Base-by-base conservation (phyloP, 2,888 invertebrate genomes). In the Amiota mariae region DNA sequence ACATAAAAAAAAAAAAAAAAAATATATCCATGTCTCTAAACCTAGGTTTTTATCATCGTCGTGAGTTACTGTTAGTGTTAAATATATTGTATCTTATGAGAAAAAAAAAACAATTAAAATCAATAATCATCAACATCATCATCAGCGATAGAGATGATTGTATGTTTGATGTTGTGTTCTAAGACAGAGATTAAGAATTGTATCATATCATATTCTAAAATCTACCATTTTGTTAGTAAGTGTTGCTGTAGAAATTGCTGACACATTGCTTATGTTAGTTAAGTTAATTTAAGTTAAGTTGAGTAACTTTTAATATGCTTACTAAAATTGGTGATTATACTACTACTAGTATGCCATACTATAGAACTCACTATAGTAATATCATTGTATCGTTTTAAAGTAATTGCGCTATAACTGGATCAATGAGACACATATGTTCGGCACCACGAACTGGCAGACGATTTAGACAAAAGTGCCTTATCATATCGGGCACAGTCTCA, bases 361-460 rank as follows among this genome's bases (percentile, higher is more conserved):
- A 24, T 24, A 24, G 24, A 24, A 24, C 24, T 24, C n/a, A n/a
- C n/a, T n/a, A 24, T 24, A 24, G 24, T 24, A 24, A 24, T 24
- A 24, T 24, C 24, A 24, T 24, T 3, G 24, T 24, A 24, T 24
- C 24, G 36, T 36, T 36, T 92, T 92, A 93, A 78, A 93, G 92
- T 79, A 97, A 92, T 90, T 96, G 96, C 84, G 95, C 96, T 86
- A 95, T 95, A 76, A 98, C 94, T 70, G 98, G 98, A 89, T 97
- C 95, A 79, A 97, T 93, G 78, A 98, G 93, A 88, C 97, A 96
- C 95, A 98, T 98, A 90, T 98, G 98, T 89, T 98, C 98, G 24
- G 98, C 98, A 72, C 98, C 98, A 80, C 97, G 93, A 73, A 98
- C 97, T 68, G 98, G 98, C 81, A 98, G 93, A 85, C 97, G 94